Evolutionary conservation across 2,888 invertebrate species (phyloP).

Genomic region (Tholera decimalis): DNA sequence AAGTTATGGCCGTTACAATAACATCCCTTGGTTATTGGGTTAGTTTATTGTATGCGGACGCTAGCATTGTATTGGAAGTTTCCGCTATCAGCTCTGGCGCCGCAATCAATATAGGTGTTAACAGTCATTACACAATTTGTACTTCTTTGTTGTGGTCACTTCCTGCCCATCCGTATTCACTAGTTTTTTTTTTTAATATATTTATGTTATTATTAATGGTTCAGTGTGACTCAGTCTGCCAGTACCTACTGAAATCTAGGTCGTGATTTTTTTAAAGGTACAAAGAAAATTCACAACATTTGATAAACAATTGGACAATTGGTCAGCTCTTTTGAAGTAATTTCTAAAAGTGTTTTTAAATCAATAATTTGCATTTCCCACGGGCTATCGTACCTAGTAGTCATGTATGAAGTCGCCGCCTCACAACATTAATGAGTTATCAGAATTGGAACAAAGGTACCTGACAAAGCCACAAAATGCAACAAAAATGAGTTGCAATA

Average conservation of each 20-base stretch:
- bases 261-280: not conserved
- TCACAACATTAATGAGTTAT: conserved; percentile 50
- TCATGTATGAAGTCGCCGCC: conserved; percentile 20
- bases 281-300: not conserved
- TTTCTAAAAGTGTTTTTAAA: not conserved
- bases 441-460: conserved; percentile 44
- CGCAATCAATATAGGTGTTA: conserved; percentile 61
- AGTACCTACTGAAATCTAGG: not conserved
- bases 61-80: conserved; percentile 66
- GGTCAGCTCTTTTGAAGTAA: not conserved
- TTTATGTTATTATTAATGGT: not conserved
- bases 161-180: conserved; percentile 31
- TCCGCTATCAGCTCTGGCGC: conserved; percentile 74
- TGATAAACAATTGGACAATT: not conserved
- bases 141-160: conserved; percentile 38
- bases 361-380: conserved; percentile 23
- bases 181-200: conserved; percentile 7
- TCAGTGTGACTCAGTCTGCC: conserved; percentile 16
- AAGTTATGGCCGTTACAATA: conserved; percentile 65
- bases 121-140: conserved; percentile 47
- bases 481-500: conserved; percentile 29
- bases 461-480: conserved; percentile 16
- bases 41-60: conserved; percentile 76
- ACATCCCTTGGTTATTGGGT: conserved; percentile 75
- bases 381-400: conserved; percentile 12